phyloP scores from a whole-genome alignment of 2,797 vertebrate genomes.

The Pangasius macronema region DNA sequence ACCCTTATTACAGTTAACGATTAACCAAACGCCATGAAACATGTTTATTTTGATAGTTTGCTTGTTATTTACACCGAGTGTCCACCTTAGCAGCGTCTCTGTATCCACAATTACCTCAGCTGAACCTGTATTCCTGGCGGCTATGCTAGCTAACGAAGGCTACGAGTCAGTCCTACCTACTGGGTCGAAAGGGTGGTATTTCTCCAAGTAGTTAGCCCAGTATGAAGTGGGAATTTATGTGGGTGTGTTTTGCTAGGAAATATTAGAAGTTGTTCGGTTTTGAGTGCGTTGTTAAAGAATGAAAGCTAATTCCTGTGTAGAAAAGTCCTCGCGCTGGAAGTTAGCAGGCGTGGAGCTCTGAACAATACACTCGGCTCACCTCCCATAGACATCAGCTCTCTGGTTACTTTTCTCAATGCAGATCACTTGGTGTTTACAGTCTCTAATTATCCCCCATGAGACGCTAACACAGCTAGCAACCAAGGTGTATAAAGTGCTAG shows the following conservation, averaged over 20 bases:
- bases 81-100: not conserved
- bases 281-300: not conserved
- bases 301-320: not conserved
- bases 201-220: not conserved
- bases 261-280: not conserved
- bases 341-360: conserved; percentile 41
- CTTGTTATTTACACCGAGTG: too few relatives aligned
- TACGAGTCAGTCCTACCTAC: not conserved
- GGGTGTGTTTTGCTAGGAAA: not conserved
- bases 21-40: not conserved
- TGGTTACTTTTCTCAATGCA: not conserved
- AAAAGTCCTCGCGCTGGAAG: conserved; percentile 27
- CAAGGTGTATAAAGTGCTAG: not conserved
- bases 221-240: too few relatives aligned
- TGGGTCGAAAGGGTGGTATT: not conserved
- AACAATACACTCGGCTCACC: conserved; percentile 26
- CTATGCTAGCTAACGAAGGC: conserved; percentile 12
- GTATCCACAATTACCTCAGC: not conserved
- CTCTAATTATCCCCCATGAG: conserved; percentile 10
- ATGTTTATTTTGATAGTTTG: not conserved
- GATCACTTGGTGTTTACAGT: not conserved
- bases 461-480: not conserved
- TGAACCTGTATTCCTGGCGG: not conserved
- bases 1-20: not conserved
- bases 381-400: not conserved